A percentile compares a stretch with the other conserved stretches of the same genome.
These are phyloP conservation scores for Drosophila subsilvestris DNA, from an alignment of 2,888 invertebrate genomes.

Conservation along the genomic window DNA sequence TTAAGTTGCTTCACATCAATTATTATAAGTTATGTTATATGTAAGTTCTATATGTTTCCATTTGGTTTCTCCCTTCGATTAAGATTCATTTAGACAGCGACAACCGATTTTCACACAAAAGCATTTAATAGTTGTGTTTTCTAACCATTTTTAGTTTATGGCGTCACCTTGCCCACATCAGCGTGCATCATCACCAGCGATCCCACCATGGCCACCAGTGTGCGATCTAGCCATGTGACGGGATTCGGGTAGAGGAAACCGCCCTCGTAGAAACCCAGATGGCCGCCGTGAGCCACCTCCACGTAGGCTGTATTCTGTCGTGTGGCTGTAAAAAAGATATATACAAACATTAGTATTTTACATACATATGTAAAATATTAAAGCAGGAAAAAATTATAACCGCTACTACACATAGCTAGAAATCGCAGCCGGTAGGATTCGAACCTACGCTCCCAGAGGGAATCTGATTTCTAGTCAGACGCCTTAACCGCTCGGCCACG, in stretches of 20 bases:
- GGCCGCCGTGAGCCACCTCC: conserved; percentile 95
- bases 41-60: conserved; percentile 33
- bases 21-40: conserved; percentile 18
- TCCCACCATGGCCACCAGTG: conserved; percentile 92
- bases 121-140: conserved; percentile 26
- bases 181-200: conserved; percentile 86
- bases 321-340: conserved; percentile 85
- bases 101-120: conserved; percentile 67
- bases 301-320: conserved; percentile 89
- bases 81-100: conserved; percentile 52
- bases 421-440: conserved; percentile 83
- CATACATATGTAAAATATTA: background rate
- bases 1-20: conserved; percentile 45
- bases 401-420: no score
- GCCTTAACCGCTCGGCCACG: conserved; percentile 85
- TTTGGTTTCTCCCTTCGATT: conserved; percentile 20
- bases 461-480: conserved; percentile 85
- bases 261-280: conserved; percentile 97
- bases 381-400: background rate
- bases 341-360: background rate
- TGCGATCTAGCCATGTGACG: conserved; percentile 96
- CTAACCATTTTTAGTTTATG: conserved; percentile 34
- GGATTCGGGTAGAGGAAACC: conserved; percentile 94
- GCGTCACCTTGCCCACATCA: conserved; percentile 64
- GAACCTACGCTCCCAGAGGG: conserved; percentile 84